A percentile compares a stretch with the other conserved stretches of the same genome.
These are phyloP conservation scores for Muricea muricata DNA, from an alignment of 92 coral and sea anemone species.

Conservation along the genomic window DNA sequence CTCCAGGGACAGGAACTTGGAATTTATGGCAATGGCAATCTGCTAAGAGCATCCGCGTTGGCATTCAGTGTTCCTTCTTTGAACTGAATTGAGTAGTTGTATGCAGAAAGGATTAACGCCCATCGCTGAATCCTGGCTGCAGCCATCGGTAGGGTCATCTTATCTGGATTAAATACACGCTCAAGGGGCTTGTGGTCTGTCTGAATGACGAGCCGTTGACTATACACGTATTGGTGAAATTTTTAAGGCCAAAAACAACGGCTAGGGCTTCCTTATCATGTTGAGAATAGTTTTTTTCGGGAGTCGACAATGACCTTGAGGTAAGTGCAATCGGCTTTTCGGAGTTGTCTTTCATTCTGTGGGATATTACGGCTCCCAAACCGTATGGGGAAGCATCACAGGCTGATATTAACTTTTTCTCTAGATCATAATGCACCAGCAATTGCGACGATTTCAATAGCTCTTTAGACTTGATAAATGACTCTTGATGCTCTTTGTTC, in stretches of 20 bases:
- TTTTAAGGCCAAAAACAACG: neutral
- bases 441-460: no score
- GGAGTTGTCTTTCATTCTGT: neutral
- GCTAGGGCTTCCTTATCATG: neutral
- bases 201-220: no score
- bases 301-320: neutral
- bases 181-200: conserved; percentile 33
- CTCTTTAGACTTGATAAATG: neutral
- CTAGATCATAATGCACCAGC: no score
- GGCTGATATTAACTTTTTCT: no score
- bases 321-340: no score
- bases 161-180: conserved; percentile 48
- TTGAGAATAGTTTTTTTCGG: neutral
- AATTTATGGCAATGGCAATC: neutral
- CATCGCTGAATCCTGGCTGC: conserved; percentile 47
- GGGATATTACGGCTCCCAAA: neutral
- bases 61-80: neutral
- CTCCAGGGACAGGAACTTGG: conserved; percentile 29
- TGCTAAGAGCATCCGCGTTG: neutral
- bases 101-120: conserved; percentile 3
- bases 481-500: conserved; percentile 1
- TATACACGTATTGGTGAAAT: no score
- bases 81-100: neutral
- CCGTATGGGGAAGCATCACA: no score
- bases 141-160: conserved; percentile 46